phyloP scores from a whole-genome alignment of 2,888 invertebrate species.

The Autographa pulchrina region DNA sequence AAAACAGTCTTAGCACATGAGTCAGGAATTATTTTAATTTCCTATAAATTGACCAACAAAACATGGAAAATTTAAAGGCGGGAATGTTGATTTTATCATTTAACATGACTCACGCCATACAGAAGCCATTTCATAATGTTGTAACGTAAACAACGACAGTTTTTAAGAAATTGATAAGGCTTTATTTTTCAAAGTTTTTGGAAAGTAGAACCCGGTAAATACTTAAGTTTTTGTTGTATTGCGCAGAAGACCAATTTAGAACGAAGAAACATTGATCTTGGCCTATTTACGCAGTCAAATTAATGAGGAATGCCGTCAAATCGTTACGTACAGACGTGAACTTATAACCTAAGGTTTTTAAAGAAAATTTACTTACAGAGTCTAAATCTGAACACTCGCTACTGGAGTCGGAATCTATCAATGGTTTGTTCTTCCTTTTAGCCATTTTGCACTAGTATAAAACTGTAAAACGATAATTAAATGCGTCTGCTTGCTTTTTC shows the following conservation, averaged over 20 bases:
- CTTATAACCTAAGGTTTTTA: constrained; percentile 71
- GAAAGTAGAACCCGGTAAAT: constrained; percentile 19
- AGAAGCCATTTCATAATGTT: constrained; percentile 58
- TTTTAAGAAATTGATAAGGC: constrained; percentile 56
- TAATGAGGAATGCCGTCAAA: constrained; percentile 79
- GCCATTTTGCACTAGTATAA: constrained; percentile 89
- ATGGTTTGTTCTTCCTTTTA: constrained; percentile 95
- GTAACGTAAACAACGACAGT: constrained; percentile 62
- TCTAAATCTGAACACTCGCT: constrained; percentile 95
- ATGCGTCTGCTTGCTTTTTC: constrained; percentile 66
- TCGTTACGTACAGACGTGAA: constrained; percentile 69
- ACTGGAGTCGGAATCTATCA: constrained; percentile 95
- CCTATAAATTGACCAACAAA: constrained; percentile 7
- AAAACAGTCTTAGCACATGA: constrained; percentile 2
- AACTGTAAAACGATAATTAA: constrained; percentile 63
- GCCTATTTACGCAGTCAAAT: constrained; percentile 82
- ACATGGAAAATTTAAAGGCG: constrained; percentile 28
- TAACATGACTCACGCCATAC: constrained; percentile 70
- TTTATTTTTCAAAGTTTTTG: constrained; percentile 36
- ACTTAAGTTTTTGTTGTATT: constrained; percentile 57
- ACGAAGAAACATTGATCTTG: constrained; percentile 79
- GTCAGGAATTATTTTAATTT: not conserved
- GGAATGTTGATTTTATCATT: constrained; percentile 62
- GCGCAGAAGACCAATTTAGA: constrained; percentile 73
- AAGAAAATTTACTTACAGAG: constrained; percentile 91